Conservation (phyloP, 2,888 invertebrate genomes). For the Theodoxus fluviatilis region DNA sequence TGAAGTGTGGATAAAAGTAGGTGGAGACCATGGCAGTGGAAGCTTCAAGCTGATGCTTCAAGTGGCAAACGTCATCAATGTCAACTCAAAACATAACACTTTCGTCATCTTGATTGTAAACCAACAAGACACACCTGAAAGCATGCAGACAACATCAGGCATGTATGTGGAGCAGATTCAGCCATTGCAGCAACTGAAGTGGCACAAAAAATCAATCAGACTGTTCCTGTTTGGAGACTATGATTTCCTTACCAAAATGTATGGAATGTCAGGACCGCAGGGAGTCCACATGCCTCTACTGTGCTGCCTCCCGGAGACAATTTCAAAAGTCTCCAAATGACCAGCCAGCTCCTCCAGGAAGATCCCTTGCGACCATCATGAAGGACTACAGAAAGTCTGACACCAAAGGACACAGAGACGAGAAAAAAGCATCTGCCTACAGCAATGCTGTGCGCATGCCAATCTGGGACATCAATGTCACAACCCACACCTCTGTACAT, state of each 20-base stretch:
- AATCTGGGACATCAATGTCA: not conserved
- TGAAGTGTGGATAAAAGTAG: not conserved
- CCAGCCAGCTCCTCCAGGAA: not conserved
- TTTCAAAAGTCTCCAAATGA: too few species aligned
- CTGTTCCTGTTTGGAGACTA: conserved; percentile 8
- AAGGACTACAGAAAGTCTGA: too few species aligned
- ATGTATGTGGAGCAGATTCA: not conserved
- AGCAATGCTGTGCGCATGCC: too few species aligned
- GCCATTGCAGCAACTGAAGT: not conserved
- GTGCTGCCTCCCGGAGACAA: too few species aligned
- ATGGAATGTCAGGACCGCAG: conserved; percentile 3
- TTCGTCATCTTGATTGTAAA: not conserved
- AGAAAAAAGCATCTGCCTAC: too few species aligned
- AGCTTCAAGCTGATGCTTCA: not conserved
- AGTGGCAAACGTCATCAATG: not conserved
- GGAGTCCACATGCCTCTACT: too few species aligned
- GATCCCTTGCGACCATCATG: too few species aligned
- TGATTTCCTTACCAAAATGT: not conserved
- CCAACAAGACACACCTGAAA: not conserved
- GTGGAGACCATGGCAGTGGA: not conserved
- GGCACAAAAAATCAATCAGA: not conserved
- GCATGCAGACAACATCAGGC: too few species aligned
- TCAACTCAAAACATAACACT: conserved; percentile 9
- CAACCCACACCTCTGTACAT: conserved; percentile 5
- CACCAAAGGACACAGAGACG: too few species aligned